Base-by-base conservation (phyloP, 2,888 invertebrate genomes). In the Sthenelais limicola region DNA sequence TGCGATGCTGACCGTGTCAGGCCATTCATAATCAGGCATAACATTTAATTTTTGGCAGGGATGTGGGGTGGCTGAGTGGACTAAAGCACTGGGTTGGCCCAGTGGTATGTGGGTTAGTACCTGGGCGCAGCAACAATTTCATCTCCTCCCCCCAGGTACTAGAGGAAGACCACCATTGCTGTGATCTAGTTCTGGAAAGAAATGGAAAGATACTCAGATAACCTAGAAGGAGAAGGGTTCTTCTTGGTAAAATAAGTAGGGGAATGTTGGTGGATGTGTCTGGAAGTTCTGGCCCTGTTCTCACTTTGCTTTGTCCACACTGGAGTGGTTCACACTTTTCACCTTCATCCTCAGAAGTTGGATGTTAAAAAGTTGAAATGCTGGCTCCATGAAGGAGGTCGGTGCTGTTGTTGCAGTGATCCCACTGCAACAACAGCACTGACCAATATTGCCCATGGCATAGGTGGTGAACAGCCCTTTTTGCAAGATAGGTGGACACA, bases 381-480 rank as follows among this genome's bases (percentile, higher is more conserved):
- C 72, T 70, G 3, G 77, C 76, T 3, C 79, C 79, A 71, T 80
- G 38, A 75, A 75, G 15, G 75, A 75, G 21, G 67, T 66, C n/a
- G 49, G 68, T 30, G 76, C 74, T 35, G 74, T 76, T n/a, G 76
- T 73, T 51, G 78, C 51, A 38, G 62, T 70, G 47, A 75, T n/a
- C n/a, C n/a, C n/a, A n/a, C n/a, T n/a, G n/a, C n/a, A n/a, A n/a
- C n/a, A n/a, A n/a, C n/a, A 75, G 54, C 76, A 80, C 33, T 77
- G 78, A 33, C 80, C 78, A 43, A 76, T 79, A 58, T 76, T 80
- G 51, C 80, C 77, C 33, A 78, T 68, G 18, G 77, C 78, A 51
- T 75, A 35, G 47, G 76, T 77, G 2, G 80, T 79, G 62, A 79
- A 79, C 15, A 80, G 12, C 2, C 73, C 71, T 43, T 58, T 73